These are phyloP conservation scores for Acyrthosiphon pisum DNA, from an alignment of 1,140 invertebrate genomes.

Conservation along the genomic window DNA sequence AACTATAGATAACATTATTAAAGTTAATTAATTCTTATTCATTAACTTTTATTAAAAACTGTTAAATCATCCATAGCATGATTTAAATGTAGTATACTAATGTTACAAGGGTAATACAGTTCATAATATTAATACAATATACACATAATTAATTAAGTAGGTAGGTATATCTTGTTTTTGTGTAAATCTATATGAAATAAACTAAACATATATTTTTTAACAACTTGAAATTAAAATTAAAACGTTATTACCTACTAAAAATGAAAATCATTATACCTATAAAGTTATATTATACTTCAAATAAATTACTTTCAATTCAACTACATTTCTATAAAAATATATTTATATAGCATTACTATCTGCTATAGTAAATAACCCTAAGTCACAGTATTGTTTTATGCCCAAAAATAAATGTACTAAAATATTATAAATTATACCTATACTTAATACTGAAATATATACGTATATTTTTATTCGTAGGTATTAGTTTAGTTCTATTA, in stretches of 20 bases:
- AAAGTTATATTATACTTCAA: neutral
- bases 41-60: no score
- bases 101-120: neutral
- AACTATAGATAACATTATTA: no score
- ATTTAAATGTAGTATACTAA: neutral
- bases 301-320: neutral
- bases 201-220: neutral
- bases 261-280: neutral
- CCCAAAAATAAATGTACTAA: neutral
- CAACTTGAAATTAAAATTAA: neutral
- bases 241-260: neutral
- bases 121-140: no score
- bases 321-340: neutral
- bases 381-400: neutral
- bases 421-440: neutral
- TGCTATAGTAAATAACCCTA: neutral
- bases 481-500: neutral
- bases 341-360: neutral
- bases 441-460: no score
- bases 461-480: no score
- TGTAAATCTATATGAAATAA: neutral
- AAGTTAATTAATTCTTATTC: no score
- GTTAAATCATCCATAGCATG: no score
- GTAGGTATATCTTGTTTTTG: neutral
- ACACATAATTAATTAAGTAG: neutral